phyloP scores from a whole-genome alignment of 2,113 vertebrate species.

The Dromaius novaehollandiae region DNA sequence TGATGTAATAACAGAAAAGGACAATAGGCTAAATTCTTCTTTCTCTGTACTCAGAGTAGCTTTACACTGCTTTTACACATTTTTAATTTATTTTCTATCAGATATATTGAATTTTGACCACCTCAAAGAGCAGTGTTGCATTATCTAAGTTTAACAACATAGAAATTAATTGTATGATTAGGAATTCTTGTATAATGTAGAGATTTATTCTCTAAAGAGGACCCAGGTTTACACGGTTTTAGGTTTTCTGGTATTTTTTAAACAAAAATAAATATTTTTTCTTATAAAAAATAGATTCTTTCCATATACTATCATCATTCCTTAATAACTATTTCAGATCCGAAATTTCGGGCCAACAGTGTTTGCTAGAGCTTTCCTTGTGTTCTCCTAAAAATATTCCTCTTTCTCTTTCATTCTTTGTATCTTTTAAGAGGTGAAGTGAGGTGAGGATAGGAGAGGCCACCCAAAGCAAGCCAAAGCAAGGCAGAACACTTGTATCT shows the following conservation, averaged over 20 bases:
- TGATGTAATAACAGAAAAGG: neutral
- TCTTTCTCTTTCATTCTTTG: neutral
- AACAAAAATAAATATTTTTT: neutral
- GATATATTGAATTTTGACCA: neutral
- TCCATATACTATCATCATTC: neutral
- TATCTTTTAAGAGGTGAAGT: neutral
- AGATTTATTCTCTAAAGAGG: neutral
- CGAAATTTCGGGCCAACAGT: neutral
- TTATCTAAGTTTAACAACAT: neutral
- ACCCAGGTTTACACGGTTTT: neutral
- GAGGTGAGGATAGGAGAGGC: neutral
- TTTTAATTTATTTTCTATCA: neutral
- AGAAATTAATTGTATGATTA: neutral
- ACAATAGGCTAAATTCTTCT: neutral
- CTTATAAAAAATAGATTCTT: neutral
- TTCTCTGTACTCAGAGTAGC: rapidly evolving
- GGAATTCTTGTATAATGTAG: neutral
- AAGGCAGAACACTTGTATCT: neutral
- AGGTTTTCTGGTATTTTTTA: neutral
- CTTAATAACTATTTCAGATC: neutral
- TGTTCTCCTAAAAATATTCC: neutral
- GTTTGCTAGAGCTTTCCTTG: neutral
- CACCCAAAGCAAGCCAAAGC: neutral
- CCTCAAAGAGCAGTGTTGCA: rapidly evolving
- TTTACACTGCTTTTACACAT: neutral